phyloP scores from a whole-genome alignment of 2,113 vertebrate genomes.

The Stictonetta naevosa region DNA sequence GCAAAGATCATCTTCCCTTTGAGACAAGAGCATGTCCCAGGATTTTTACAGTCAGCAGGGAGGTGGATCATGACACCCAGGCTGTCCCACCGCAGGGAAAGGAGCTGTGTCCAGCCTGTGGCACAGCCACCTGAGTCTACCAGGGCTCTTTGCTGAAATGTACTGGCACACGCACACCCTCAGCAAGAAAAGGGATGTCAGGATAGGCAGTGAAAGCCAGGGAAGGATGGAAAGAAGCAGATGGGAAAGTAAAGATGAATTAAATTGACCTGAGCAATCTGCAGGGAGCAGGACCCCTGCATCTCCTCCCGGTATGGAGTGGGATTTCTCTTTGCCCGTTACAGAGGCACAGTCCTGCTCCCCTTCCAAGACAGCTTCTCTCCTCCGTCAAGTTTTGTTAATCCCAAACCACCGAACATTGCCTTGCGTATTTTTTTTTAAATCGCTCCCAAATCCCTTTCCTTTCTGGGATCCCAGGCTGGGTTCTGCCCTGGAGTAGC shows the following conservation, averaged over 20 bases:
- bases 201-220: background rate
- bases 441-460: background rate
- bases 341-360: background rate
- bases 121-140: background rate
- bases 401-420: background rate
- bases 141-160: background rate
- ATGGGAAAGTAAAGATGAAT: background rate
- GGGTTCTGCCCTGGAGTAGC: background rate
- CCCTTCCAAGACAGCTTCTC: background rate
- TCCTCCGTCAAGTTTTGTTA: background rate
- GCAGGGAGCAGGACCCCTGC: background rate
- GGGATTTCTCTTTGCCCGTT: background rate
- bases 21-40: background rate
- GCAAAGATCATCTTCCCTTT: background rate
- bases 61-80: background rate
- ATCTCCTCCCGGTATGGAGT: background rate
- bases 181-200: background rate
- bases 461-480: background rate
- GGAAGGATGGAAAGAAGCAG: background rate
- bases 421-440: background rate
- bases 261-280: background rate
- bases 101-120: background rate
- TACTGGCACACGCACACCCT: fast-evolving
- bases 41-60: background rate
- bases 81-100: background rate